These are phyloP conservation scores for Pelecanus crispus DNA, from an alignment of 2,113 vertebrate genomes.

Conservation along the genomic window DNA sequence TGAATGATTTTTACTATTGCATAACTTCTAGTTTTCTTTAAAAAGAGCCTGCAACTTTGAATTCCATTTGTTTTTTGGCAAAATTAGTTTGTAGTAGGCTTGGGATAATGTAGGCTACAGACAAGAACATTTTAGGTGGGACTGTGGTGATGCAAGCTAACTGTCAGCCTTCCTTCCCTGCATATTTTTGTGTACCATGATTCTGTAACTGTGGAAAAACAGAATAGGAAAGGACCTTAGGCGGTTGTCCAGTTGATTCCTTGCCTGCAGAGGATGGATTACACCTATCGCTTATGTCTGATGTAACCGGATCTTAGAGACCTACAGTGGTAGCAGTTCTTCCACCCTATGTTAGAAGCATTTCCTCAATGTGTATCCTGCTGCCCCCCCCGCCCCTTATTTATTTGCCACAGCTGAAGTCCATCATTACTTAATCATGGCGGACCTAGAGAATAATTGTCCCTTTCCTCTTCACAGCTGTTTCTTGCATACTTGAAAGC, in stretches of 20 bases:
- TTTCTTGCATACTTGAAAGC: neutral
- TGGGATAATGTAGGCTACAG: neutral
- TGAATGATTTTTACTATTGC: neutral
- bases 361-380: neutral
- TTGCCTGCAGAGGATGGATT: neutral
- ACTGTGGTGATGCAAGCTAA: neutral
- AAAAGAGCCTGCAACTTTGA: neutral
- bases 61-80: neutral
- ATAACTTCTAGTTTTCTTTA: neutral
- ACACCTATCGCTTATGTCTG: neutral
- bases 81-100: neutral
- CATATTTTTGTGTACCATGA: neutral
- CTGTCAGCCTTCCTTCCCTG: neutral
- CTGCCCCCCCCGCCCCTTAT: neutral
- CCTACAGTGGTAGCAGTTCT: neutral
- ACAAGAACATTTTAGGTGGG: neutral
- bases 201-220: neutral
- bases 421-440: neutral
- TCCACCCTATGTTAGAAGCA: neutral
- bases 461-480: neutral
- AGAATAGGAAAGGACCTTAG: neutral
- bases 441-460: neutral
- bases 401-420: neutral
- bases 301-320: neutral
- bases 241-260: fast-evolving